Evolutionary conservation across 2,888 invertebrate species (phyloP).

Genomic region (Drosophila imparisetae): DNA sequence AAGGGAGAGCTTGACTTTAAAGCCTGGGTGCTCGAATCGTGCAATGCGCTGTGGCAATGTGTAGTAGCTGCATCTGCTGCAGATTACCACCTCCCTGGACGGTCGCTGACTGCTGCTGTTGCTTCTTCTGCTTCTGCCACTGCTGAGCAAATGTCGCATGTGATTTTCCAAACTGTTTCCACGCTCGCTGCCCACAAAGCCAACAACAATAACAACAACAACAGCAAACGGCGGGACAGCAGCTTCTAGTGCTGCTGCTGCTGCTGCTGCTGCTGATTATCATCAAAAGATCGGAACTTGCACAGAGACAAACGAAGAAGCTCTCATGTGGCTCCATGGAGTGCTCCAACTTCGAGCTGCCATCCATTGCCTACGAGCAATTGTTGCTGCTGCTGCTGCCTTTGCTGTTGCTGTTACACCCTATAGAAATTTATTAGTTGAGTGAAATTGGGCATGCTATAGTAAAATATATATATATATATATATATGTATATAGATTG

Average conservation of each 20-base stretch:
- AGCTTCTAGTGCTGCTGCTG: conserved; percentile 45
- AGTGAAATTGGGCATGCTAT: neutral
- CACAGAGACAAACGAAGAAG: conserved; percentile 77
- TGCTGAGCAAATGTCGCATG: conserved; percentile 82
- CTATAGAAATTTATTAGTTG: neutral
- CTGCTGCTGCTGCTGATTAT: conserved; percentile 67
- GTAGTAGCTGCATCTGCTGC: conserved; percentile 64
- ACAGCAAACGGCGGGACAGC: conserved; percentile 56
- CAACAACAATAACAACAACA: conserved; percentile 44
- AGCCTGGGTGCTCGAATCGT: conserved; percentile 47
- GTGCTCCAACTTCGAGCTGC: conserved; percentile 35
- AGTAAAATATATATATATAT: neutral
- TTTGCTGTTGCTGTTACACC: conserved; percentile 23
- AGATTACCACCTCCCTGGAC: conserved; percentile 69
- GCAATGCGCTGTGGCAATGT: conserved; percentile 48
- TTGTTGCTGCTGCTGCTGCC: conserved; percentile 34
- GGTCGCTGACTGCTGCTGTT: conserved; percentile 7
- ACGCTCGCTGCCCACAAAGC: conserved; percentile 84
- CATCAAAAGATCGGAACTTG: conserved; percentile 78
- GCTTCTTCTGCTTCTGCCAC: neutral
- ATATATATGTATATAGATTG: neutral
- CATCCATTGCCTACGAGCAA: conserved; percentile 34
- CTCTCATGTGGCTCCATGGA: conserved; percentile 66
- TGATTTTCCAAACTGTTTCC: conserved; percentile 85
- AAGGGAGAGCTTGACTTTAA: conserved; percentile 15